phyloP scores from a whole-genome alignment of 1,140 invertebrate genomes.

The Drosophila guanche region DNA sequence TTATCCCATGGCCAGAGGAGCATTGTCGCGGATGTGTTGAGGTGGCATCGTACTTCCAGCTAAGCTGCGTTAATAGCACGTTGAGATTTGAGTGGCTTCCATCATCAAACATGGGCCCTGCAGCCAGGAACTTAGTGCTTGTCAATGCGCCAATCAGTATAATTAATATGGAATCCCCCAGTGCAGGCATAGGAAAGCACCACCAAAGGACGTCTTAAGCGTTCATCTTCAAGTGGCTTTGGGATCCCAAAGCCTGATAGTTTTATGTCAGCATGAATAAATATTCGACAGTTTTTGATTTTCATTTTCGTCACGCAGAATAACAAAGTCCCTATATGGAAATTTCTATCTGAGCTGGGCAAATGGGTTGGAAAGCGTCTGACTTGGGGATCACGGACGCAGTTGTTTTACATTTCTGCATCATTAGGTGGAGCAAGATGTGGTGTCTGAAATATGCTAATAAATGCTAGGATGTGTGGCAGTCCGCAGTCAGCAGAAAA shows the following conservation, averaged over 20 bases:
- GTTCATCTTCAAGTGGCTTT: too few species aligned
- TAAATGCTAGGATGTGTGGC: too few species aligned
- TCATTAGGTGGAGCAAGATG: constrained; percentile 34
- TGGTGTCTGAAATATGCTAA: constrained; percentile 42
- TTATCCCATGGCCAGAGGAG: neutral
- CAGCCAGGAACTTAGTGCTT: constrained; percentile 15
- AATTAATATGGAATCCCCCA: constrained; percentile 27
- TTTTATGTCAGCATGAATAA: neutral
- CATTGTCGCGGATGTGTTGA: constrained; percentile 23
- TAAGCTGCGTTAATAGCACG: constrained; percentile 60
- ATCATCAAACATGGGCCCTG: constrained; percentile 39
- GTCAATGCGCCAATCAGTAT: neutral
- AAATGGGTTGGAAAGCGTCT: constrained; percentile 29
- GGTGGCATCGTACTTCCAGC: constrained; percentile 18
- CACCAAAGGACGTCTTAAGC: too few species aligned
- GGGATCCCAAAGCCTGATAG: constrained; percentile 21
- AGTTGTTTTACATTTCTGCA: constrained; percentile 49
- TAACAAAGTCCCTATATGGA: constrained; percentile 37
- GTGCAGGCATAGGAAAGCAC: too few species aligned
- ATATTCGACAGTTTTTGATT: constrained; percentile 36
- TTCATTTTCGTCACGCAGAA: constrained; percentile 45
- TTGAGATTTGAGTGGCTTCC: constrained; percentile 68
- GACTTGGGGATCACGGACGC: constrained; percentile 23
- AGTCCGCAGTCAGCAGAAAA: too few species aligned
- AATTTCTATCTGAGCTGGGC: constrained; percentile 18